Conservation (phyloP, 2,797 vertebrate genomes). For the Anas bahamensis region DNA sequence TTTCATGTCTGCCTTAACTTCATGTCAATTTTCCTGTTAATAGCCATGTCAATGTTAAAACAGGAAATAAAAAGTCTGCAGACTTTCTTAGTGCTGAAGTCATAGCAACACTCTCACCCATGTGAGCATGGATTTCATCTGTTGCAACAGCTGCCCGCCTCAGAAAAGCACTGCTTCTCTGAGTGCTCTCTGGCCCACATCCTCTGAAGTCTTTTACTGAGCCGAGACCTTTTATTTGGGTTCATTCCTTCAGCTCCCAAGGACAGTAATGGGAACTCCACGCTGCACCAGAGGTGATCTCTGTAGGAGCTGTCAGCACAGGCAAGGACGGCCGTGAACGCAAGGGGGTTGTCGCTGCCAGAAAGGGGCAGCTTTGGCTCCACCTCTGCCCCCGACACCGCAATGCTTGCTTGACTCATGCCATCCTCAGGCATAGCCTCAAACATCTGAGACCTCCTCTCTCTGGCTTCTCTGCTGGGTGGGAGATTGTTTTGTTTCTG, state of each 20-base stretch:
- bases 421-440: background rate
- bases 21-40: background rate
- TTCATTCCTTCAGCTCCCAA: background rate
- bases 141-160: background rate
- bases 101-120: background rate
- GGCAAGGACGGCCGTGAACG: background rate
- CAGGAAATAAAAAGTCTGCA: background rate
- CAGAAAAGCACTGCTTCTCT: background rate
- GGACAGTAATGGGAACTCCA: background rate
- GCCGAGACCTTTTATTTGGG: background rate
- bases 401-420: background rate
- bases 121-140: background rate
- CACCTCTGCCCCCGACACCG: background rate
- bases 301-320: background rate
- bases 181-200: background rate
- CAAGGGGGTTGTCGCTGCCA: background rate
- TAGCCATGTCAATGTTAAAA: constrained; percentile 1
- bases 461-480: background rate
- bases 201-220: background rate
- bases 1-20: background rate
- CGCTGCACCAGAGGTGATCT: background rate
- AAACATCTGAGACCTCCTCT: background rate
- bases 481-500: background rate
- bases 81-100: background rate
- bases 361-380: background rate